Conservation (phyloP, 2,113 vertebrate species). For the Pygoscelis adeliae region DNA sequence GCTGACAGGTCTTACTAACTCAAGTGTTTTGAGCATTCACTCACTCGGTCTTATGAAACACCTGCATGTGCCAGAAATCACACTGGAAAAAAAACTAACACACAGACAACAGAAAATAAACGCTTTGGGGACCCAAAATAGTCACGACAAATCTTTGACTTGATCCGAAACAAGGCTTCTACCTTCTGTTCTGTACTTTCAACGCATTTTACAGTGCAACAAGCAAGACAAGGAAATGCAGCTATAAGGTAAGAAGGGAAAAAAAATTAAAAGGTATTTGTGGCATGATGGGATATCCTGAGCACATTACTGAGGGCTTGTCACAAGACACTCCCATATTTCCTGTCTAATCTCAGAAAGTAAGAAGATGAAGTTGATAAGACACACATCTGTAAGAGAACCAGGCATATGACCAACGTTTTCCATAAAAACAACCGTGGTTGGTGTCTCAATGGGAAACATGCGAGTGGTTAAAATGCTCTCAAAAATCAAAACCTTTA, state of each 20-base stretch:
- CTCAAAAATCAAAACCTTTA: background rate
- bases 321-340: background rate
- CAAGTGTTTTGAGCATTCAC: background rate
- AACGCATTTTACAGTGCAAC: background rate
- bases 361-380: background rate
- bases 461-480: background rate
- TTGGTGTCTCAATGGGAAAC: background rate
- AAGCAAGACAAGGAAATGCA: background rate
- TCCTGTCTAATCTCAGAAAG: background rate
- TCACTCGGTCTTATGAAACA: background rate
- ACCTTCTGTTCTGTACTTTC: background rate
- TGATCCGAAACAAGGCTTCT: background rate
- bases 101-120: background rate
- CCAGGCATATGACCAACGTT: background rate
- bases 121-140: accelerated
- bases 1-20: background rate
- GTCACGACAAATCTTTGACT: accelerated
- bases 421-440: background rate
- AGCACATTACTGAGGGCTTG: background rate
- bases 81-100: background rate
- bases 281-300: background rate
- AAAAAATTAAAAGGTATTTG: background rate
- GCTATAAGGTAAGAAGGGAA: background rate
- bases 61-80: background rate
- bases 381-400: background rate